Evolutionary conservation across 2,113 vertebrate genomes (phyloP), one percentile per base, ranked within the genome.

Genomic region (Mandrillus leucophaeus): DNA sequence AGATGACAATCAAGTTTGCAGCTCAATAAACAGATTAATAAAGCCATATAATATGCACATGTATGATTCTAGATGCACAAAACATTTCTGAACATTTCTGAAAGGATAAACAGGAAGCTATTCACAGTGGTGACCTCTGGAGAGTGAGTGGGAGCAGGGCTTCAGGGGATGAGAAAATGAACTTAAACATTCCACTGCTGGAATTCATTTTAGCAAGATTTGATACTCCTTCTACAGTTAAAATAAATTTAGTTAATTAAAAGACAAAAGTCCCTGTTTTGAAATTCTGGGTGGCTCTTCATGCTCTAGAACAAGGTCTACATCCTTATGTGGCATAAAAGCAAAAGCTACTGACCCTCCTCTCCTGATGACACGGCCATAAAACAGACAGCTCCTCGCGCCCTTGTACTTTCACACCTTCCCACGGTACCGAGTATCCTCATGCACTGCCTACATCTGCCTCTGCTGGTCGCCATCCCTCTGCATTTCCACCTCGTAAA

Each of bases 191-290:
- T 66, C 92, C 13, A 48, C 27, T 86, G 12, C 4, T 79, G 16
- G 50, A 78, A 86, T 38, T 75, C 64, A 50, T 52, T 93, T 57
- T n/a, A 83, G 66, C 59, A 78, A 72, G 64, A 78, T 30, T 97
- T 73, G 6, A 86, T 86, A 89, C 23, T 50, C 66, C 80, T 79
- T 85, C 84, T 57, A 91, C 78, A 93, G 88, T 66, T 76, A 89
- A 96, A 96, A 80, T 43, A 79, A 87, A 48, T 78, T 66, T 43
- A 76, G 57, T 61, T 78, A 76, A 82, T 66, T 92, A 85, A 93
- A 87, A 81, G 48, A 72, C 48, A 25, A 61, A 64, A 68, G 55
- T 2, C 10, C 57, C 85, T 79, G 8, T 22, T 82, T 76, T 61
- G 16, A 97, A 90, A 95, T 23, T 17, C 5, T 35, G 23, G 50